phyloP scores from a whole-genome alignment of 35 echinoderm and acorn worm genomes.

The Heliocidaris erythrogramma region DNA sequence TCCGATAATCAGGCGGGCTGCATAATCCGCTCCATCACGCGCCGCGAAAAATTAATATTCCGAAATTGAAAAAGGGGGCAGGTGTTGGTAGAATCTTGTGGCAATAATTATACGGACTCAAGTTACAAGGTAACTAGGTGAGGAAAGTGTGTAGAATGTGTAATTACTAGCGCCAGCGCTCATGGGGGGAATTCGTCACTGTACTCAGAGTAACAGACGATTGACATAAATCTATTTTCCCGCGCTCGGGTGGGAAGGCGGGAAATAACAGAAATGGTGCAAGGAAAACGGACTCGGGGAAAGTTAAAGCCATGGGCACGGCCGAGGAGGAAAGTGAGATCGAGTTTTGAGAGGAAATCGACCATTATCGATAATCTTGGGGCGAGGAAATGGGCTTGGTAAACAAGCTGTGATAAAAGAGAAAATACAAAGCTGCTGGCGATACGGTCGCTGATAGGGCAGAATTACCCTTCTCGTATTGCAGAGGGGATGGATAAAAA shows the following conservation, averaged over 20 bases:
- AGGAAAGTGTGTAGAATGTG: not conserved
- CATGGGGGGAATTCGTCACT: not conserved
- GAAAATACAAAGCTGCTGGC: not conserved
- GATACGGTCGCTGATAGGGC: not conserved
- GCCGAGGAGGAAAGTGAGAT: not conserved
- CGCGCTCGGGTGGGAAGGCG: too few relatives aligned
- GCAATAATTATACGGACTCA: not conserved
- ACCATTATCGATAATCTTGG: constrained; percentile 3
- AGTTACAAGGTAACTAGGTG: constrained; percentile 9
- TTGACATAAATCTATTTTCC: not conserved
- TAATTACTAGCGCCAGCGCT: not conserved
- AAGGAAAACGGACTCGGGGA: not conserved
- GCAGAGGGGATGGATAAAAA: not conserved
- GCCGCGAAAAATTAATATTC: not conserved
- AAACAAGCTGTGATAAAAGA: not conserved
- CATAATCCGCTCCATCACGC: not conserved
- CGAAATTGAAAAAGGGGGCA: not conserved
- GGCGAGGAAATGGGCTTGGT: not conserved
- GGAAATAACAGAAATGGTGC: not conserved
- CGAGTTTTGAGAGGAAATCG: constrained; percentile 9
- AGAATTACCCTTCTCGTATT: not conserved
- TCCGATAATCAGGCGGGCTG: not conserved
- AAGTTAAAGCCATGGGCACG: not conserved
- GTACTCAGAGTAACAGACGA: not conserved
- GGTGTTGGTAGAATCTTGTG: not conserved